Percentiles rank a stretch among this genome's conserved stretches.
These are phyloP conservation scores for Toxotes chatareus DNA, from an alignment of 2,113 vertebrate genomes.

Conservation along the genomic window DNA sequence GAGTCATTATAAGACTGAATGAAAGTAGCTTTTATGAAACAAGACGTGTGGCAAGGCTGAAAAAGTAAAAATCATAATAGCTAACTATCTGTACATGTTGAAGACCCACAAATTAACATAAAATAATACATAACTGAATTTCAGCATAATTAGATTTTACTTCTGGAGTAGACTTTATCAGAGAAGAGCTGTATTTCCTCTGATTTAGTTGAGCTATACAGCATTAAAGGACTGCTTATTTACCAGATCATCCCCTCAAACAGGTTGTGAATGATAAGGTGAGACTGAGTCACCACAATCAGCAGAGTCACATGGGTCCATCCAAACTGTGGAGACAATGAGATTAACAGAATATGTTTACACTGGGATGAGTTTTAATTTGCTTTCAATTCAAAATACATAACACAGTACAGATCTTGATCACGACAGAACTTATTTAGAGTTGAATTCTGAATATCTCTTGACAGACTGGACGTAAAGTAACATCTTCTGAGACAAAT, in stretches of 20 bases:
- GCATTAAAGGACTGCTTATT: conserved; percentile 52
- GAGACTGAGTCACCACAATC: conserved; percentile 98
- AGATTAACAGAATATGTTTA: not conserved
- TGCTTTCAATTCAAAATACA: too few species aligned
- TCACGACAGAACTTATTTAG: not conserved
- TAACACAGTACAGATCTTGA: not conserved
- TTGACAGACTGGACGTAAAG: not conserved
- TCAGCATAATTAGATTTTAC: not conserved
- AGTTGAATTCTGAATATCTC: not conserved
- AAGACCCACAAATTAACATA: not conserved
- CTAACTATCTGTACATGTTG: not conserved
- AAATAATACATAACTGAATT: not conserved
- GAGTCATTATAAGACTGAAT: not conserved
- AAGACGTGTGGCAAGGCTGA: not conserved
- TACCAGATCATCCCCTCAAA: conserved; percentile 99
- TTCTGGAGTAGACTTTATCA: not conserved
- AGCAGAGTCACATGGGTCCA: conserved; percentile 98
- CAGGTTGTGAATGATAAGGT: conserved; percentile 98
- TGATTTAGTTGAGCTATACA: not conserved
- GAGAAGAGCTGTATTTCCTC: not conserved
- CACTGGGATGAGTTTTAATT: not conserved
- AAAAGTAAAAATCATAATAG: not conserved
- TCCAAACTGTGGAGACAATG: conserved; percentile 87
- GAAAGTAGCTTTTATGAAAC: not conserved
- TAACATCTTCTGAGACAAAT: not conserved